Conservation (phyloP, 2,888 invertebrate species). For the Mimachlamys varia region DNA sequence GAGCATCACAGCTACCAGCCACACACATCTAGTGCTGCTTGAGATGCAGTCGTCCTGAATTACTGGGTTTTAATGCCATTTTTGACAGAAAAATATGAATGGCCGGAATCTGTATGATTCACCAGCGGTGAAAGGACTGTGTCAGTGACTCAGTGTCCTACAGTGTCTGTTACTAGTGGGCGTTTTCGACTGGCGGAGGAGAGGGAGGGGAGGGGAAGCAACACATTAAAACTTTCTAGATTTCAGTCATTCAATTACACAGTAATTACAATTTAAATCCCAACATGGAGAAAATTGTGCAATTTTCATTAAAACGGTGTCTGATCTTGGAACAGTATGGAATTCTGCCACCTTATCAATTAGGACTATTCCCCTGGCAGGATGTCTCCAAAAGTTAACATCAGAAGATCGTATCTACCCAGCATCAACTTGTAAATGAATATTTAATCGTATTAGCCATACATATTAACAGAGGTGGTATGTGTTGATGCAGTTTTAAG, state of each 20-base stretch:
- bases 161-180: neutral
- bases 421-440: neutral
- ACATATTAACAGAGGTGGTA: neutral
- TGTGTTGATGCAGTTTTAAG: neutral
- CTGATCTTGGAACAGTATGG: neutral
- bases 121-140: neutral
- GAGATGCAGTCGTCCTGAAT: constrained; percentile 6
- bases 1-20: neutral
- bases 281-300: constrained; percentile 18
- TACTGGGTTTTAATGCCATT: neutral
- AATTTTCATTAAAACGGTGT: constrained; percentile 22
- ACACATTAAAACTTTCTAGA: neutral
- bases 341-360: constrained; percentile 33
- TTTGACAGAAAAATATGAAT: constrained; percentile 28
- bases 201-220: neutral
- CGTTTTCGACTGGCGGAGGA: neutral
- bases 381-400: neutral
- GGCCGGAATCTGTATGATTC: neutral
- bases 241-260: neutral
- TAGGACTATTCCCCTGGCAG: neutral
- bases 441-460: constrained; percentile 1
- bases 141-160: neutral
- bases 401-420: constrained; percentile 1
- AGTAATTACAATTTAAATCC: constrained; percentile 2
- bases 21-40: constrained; percentile 11